A percentile compares a stretch with the other conserved stretches of the same genome.
Evolutionary conservation across 2,113 vertebrate genomes (phyloP).

Genomic region (Tychaedon coryphoeus): DNA sequence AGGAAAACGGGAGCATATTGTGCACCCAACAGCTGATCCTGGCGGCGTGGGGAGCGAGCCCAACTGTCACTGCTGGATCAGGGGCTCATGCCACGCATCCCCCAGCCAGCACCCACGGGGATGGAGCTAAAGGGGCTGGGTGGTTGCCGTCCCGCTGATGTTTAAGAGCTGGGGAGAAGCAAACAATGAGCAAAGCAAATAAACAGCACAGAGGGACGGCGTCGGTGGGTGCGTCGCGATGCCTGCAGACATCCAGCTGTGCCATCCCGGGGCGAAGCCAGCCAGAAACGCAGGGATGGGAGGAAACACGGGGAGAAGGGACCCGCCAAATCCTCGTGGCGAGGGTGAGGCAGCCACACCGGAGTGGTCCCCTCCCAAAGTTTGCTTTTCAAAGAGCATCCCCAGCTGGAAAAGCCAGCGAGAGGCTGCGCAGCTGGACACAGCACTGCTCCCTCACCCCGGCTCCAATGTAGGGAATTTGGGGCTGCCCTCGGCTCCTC

Average conservation of each 20-base stretch:
- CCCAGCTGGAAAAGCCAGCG: neutral
- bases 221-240: neutral
- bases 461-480: neutral
- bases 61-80: neutral
- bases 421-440: neutral
- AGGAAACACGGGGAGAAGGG: neutral
- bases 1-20: neutral
- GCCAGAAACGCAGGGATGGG: rapidly evolving
- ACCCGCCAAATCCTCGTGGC: neutral
- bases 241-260: neutral
- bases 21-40: constrained; percentile 13
- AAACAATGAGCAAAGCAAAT: neutral
- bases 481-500: neutral
- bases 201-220: neutral
- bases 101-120: neutral
- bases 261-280: neutral
- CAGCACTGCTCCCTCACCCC: rapidly evolving
- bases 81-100: neutral
- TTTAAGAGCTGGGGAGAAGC: neutral
- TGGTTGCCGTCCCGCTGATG: rapidly evolving
- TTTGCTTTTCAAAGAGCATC: neutral
- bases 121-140: rapidly evolving
- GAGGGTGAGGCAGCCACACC: neutral
- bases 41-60: neutral
- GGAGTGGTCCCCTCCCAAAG: rapidly evolving